Evolutionary conservation across 2,113 vertebrate genomes (phyloP).

Genomic region (Antechinus flavipes): DNA sequence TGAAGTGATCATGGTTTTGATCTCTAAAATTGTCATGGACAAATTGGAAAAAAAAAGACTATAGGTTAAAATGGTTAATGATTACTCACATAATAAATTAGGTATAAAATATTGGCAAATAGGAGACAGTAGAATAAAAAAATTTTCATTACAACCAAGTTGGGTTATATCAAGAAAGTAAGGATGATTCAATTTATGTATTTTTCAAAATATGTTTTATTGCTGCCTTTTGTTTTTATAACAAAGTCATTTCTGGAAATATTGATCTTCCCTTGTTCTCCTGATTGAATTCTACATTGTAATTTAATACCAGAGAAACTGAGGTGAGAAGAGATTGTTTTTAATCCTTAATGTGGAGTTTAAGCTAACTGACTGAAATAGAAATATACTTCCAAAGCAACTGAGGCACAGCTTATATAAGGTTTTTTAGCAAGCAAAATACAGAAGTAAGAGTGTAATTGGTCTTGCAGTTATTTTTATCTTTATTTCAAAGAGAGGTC

Average conservation of each 20-base stretch:
- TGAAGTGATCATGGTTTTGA: background rate
- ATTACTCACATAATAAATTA: background rate
- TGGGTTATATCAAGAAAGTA: background rate
- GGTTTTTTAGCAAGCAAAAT: too few species aligned
- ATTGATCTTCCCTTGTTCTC: background rate
- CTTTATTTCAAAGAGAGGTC: too few species aligned
- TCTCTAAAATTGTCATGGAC: background rate
- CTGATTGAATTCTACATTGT: background rate
- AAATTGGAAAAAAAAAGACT: background rate
- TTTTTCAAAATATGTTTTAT: background rate
- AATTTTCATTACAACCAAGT: background rate
- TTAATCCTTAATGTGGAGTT: too few species aligned
- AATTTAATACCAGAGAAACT: too few species aligned
- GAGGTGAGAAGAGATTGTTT: too few species aligned
- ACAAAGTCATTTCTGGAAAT: background rate
- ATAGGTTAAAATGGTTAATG: background rate
- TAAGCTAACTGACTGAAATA: too few species aligned
- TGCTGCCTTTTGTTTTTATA: background rate
- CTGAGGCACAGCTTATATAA: too few species aligned
- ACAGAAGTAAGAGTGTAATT: too few species aligned
- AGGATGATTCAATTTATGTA: background rate
- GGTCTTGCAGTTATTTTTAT: too few species aligned
- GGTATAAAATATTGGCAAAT: background rate
- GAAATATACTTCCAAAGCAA: too few species aligned
- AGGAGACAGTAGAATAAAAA: background rate